These are phyloP conservation scores for Synergus itoensis DNA, from an alignment of 2,888 invertebrate species.

Conservation along the genomic window DNA sequence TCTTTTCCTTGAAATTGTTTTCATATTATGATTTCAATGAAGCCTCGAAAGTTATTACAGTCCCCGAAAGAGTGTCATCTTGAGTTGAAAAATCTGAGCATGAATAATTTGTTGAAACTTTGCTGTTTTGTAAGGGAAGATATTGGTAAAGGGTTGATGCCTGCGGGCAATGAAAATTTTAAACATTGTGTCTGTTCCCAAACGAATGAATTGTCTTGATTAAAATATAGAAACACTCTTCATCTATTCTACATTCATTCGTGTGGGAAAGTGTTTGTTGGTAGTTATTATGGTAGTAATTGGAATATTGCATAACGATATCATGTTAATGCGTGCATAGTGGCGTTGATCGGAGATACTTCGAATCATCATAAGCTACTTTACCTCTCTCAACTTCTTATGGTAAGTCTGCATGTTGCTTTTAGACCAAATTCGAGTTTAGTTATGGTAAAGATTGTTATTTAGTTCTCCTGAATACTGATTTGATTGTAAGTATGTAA, in stretches of 20 bases:
- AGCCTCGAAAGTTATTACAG: slow-evolving; percentile 15
- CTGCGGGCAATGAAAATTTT: neutral
- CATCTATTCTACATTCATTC: slow-evolving; percentile 77
- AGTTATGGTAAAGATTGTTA: slow-evolving; percentile 56
- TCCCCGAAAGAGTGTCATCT: neutral
- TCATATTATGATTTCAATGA: neutral
- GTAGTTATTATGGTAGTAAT: slow-evolving; percentile 39
- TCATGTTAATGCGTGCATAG: slow-evolving; percentile 73
- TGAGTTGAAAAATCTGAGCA: slow-evolving; percentile 9
- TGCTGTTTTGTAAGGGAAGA: slow-evolving; percentile 19
- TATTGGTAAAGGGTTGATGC: slow-evolving; percentile 57
- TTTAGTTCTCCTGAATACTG: slow-evolving; percentile 46
- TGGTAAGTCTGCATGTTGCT: slow-evolving; percentile 79
- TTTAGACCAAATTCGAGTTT: slow-evolving; percentile 50
- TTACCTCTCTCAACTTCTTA: slow-evolving; percentile 80
- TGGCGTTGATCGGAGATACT: slow-evolving; percentile 81
- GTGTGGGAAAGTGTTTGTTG: slow-evolving; percentile 19
- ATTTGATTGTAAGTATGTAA: neutral
- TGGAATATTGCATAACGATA: slow-evolving; percentile 45
- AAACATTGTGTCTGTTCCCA: neutral
- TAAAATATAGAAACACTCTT: slow-evolving; percentile 77
- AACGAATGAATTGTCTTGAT: neutral
- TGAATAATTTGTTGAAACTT: slow-evolving; percentile 34
- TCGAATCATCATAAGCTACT: slow-evolving; percentile 81
- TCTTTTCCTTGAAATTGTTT: neutral